A percentile compares a stretch with the other conserved stretches of the same genome.
phyloP scores from a whole-genome alignment of 2,888 invertebrate species.

The Pyralis farinalis region DNA sequence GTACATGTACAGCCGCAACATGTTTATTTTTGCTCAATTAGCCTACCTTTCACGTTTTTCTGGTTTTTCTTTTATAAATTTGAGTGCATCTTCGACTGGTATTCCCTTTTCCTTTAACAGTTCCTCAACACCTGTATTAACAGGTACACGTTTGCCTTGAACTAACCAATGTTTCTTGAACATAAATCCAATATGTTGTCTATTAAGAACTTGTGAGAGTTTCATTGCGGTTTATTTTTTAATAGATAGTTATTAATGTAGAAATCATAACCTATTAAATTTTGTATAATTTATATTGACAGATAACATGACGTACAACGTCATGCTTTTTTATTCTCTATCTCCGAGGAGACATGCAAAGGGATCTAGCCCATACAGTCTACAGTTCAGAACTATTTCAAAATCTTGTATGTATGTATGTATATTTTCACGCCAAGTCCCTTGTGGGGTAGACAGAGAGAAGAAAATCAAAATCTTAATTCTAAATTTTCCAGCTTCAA shows the following conservation, averaged over 20 bases:
- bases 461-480: too few relatives aligned
- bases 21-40: too few relatives aligned
- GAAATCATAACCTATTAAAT: constrained; percentile 8
- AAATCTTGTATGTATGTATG: too few relatives aligned
- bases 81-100: constrained; percentile 81
- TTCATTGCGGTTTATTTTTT: constrained; percentile 75
- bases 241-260: constrained; percentile 1
- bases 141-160: constrained; percentile 82
- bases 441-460: too few relatives aligned
- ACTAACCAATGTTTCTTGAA: constrained; percentile 87
- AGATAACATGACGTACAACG: constrained; percentile 2
- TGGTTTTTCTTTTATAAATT: constrained; percentile 73
- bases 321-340: too few relatives aligned
- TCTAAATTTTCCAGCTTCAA: too few relatives aligned
- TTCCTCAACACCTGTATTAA: constrained; percentile 78
- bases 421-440: too few relatives aligned
- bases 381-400: too few relatives aligned
- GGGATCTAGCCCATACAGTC: too few relatives aligned
- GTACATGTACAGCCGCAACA: too few relatives aligned
- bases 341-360: too few relatives aligned
- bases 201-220: constrained; percentile 80
- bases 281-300: too few relatives aligned
- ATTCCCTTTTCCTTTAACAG: constrained; percentile 80
- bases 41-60: constrained; percentile 44
- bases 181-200: constrained; percentile 87